Percentiles rank a stretch among this genome's conserved stretches.
Conservation (phyloP, 1,140 invertebrate species). For the Calliphora vicina region DNA sequence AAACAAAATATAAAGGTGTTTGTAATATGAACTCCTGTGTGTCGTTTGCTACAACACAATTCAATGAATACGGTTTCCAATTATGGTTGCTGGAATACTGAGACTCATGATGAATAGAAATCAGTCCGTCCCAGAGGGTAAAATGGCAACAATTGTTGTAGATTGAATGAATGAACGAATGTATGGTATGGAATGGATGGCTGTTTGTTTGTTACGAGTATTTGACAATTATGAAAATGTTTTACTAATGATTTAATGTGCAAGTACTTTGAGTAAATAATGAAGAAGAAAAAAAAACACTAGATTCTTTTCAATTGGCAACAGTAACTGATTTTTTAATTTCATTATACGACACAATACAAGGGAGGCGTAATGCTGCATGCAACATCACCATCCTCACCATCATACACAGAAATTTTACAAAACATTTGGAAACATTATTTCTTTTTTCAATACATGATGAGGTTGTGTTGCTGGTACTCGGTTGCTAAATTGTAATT, state of each 20-base stretch:
- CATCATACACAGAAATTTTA: not conserved
- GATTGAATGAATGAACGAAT: not conserved
- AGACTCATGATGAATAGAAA: not conserved
- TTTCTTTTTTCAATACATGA: not conserved
- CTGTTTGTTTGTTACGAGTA: not conserved
- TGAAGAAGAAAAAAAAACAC: no score
- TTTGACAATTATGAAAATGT: slow-evolving; percentile 13
- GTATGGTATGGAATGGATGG: not conserved
- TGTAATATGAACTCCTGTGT: slow-evolving; percentile 1
- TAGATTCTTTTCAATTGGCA: slow-evolving; percentile 9
- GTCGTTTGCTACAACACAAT: not conserved
- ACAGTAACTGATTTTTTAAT: slow-evolving; percentile 36
- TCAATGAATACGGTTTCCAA: slow-evolving; percentile 7
- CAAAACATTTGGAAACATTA: slow-evolving; percentile 1
- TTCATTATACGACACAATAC: slow-evolving; percentile 24
- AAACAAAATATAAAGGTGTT: not conserved
- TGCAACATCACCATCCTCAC: no score
- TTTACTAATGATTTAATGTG: slow-evolving; percentile 18
- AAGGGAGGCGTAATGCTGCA: not conserved
- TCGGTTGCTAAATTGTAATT: slow-evolving; percentile 11
- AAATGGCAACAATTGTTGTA: no score
- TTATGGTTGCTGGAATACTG: not conserved
- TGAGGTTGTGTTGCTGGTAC: not conserved
- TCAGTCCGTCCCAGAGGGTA: not conserved
- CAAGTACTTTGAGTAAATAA: not conserved